phyloP scores from a whole-genome alignment of 2,113 vertebrate genomes.

The Nansenia antarctica region DNA sequence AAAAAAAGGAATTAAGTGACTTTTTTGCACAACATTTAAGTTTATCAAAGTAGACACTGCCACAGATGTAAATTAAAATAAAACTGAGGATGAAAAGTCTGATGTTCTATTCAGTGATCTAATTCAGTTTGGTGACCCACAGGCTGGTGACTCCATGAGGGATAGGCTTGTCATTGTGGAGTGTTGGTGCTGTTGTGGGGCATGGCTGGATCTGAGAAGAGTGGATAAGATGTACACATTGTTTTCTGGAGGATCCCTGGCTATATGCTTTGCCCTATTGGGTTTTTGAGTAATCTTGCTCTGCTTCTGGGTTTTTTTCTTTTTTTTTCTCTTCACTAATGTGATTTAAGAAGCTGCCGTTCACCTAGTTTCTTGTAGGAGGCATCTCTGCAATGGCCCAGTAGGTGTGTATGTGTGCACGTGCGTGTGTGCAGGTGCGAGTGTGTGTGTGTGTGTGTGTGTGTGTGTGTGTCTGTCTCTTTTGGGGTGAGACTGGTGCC shows the following conservation, averaged over 20 bases:
- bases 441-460: background rate
- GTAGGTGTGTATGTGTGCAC: slow-evolving; percentile 23
- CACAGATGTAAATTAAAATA: slow-evolving; percentile 42
- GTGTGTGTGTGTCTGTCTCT: slow-evolving; percentile 7
- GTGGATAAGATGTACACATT: background rate
- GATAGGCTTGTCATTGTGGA: background rate
- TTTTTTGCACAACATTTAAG: slow-evolving; percentile 56
- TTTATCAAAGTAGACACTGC: slow-evolving; percentile 54
- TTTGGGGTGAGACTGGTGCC: slow-evolving; percentile 60
- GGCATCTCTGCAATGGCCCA: slow-evolving; percentile 50
- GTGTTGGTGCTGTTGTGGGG: background rate
- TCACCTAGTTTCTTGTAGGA: slow-evolving; percentile 9
- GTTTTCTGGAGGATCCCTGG: slow-evolving; percentile 26
- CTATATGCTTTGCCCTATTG: slow-evolving; percentile 16
- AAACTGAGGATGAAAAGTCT: slow-evolving; percentile 42
- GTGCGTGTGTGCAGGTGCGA: slow-evolving; percentile 3
- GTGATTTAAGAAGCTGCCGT: slow-evolving; percentile 22
- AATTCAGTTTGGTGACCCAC: background rate
- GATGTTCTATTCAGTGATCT: slow-evolving; percentile 40
- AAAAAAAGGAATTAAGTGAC: background rate
- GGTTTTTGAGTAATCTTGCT: background rate
- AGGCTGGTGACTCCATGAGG: background rate
- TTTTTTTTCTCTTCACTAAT: slow-evolving; percentile 22
- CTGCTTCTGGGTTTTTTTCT: slow-evolving; percentile 6
- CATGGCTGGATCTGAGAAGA: background rate